phyloP scores from a whole-genome alignment of 1,140 invertebrate species.

The Hesperophylax magnus region DNA sequence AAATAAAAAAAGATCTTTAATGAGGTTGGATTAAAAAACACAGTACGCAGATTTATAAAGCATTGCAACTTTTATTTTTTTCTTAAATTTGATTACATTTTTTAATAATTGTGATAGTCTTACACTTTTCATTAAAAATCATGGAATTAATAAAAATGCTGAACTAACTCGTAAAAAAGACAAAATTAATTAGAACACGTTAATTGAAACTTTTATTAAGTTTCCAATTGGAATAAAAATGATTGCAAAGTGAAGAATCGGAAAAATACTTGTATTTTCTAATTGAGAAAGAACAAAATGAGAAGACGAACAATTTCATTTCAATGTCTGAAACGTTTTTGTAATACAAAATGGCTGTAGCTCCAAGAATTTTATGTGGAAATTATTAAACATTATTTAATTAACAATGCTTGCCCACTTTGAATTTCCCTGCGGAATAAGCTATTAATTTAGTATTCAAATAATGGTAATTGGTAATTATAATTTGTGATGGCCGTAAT shows the following conservation, averaged over 20 bases:
- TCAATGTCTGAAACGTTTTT: constrained; percentile 3
- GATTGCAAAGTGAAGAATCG: constrained; percentile 6
- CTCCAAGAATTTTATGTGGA: constrained; percentile 10
- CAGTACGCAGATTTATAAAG: too few species aligned
- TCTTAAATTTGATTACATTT: too few species aligned
- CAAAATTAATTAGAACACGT: neutral
- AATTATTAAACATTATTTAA: constrained; percentile 21
- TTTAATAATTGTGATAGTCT: too few species aligned
- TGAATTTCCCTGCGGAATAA: neutral
- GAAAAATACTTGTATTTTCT: neutral
- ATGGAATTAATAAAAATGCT: neutral
- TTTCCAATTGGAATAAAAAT: neutral
- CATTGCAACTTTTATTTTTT: too few species aligned
- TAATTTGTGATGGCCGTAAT: too few species aligned
- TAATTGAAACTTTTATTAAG: constrained; percentile 32
- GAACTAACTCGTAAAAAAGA: neutral
- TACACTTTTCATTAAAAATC: constrained; percentile 14
- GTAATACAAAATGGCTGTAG: constrained; percentile 9
- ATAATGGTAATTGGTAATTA: too few species aligned
- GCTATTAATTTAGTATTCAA: too few species aligned
- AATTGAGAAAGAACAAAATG: constrained; percentile 9
- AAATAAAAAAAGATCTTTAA: too few species aligned
- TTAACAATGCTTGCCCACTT: constrained; percentile 1
- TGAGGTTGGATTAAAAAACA: too few species aligned
- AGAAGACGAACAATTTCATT: neutral